phyloP scores from a whole-genome alignment of 1,140 invertebrate species.

The Brevipalpus yothersi region DNA sequence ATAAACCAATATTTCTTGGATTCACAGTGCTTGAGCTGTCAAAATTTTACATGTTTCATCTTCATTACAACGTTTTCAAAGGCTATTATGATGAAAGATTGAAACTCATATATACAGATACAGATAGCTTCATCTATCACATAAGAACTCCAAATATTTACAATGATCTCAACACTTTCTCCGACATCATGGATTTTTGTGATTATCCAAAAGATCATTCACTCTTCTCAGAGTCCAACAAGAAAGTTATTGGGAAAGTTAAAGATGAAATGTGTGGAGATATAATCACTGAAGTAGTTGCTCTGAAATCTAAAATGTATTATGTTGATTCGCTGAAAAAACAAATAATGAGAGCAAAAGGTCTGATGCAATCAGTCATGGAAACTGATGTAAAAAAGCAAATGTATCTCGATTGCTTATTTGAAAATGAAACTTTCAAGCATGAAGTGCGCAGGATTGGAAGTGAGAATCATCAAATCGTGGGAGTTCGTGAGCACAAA shows the following conservation, averaged over 20 bases:
- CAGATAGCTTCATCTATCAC: constrained; percentile 9
- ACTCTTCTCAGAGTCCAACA: constrained; percentile 16
- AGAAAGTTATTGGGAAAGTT: constrained; percentile 25
- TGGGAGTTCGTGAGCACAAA: not conserved
- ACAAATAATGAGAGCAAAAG: not conserved
- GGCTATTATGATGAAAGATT: constrained; percentile 10
- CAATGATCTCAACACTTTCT: constrained; percentile 9
- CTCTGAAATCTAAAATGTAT: constrained; percentile 18
- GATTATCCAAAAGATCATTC: constrained; percentile 12
- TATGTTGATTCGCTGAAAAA: not conserved
- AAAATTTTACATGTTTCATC: constrained; percentile 15
- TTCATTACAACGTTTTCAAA: constrained; percentile 16
- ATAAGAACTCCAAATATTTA: constrained; percentile 11
- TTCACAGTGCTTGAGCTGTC: constrained; percentile 14
- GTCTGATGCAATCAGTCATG: not conserved
- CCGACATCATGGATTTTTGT: constrained; percentile 8
- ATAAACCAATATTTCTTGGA: constrained; percentile 16
- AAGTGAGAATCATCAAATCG: not conserved
- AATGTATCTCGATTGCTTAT: not conserved
- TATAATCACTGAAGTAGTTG: constrained; percentile 20
- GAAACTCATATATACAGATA: constrained; percentile 11
- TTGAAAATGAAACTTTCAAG: not conserved
- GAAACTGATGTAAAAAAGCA: not conserved
- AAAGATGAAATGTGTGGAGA: constrained; percentile 24
- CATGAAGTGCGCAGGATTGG: not conserved